phyloP scores from a whole-genome alignment of 1,140 invertebrate species.

The Caenorhabditis brenneri region DNA sequence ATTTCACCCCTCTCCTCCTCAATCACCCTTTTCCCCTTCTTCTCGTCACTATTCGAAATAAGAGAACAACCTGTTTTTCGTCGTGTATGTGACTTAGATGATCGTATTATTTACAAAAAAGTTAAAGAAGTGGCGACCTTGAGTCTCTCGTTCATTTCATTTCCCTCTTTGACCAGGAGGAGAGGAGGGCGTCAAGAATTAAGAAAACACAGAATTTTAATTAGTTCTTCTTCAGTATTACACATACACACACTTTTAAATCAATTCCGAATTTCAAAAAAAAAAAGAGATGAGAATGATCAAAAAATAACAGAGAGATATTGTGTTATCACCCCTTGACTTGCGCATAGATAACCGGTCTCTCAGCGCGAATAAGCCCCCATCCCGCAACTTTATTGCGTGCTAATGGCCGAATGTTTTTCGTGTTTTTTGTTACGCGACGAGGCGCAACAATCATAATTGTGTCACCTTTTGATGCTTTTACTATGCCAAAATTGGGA shows the following conservation, averaged over 20 bases:
- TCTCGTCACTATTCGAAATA: not conserved
- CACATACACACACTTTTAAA: not conserved
- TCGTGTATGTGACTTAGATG: constrained; percentile 17
- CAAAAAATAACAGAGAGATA: not conserved
- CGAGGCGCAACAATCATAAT: not conserved
- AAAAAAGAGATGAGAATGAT: not conserved
- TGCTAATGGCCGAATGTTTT: constrained; percentile 32
- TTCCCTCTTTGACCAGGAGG: not conserved
- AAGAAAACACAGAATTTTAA: not conserved
- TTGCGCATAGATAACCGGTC: constrained; percentile 4
- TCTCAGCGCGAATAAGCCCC: not conserved
- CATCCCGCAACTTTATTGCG: constrained; percentile 21
- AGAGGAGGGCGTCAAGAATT: not conserved
- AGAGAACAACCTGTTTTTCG: constrained; percentile 25
- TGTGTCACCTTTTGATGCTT: not conserved
- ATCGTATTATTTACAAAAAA: constrained; percentile 40
- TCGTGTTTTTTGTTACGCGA: constrained; percentile 9
- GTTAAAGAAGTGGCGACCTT: constrained; percentile 20
- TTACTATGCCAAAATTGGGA: not conserved
- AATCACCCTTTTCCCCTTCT: too few relatives aligned
- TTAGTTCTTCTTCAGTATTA: not conserved
- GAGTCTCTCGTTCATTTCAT: not conserved
- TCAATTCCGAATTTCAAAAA: not conserved
- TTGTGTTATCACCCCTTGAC: not conserved
- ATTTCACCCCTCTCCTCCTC: constrained; percentile 9